phyloP scores from a whole-genome alignment of 2,797 vertebrate genomes.

The Limosa lapponica region DNA sequence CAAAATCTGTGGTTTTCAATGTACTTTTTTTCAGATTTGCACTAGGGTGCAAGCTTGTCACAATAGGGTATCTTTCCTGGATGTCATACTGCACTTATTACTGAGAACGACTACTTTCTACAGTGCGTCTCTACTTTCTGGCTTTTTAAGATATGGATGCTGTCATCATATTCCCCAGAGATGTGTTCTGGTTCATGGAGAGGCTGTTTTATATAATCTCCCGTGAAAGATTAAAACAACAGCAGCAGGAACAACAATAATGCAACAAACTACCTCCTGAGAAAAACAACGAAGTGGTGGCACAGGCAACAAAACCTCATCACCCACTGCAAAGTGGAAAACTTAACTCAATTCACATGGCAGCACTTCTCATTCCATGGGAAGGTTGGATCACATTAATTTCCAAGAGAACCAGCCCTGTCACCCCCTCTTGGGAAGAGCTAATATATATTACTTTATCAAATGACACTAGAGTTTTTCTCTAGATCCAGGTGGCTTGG shows the following conservation, averaged over 20 bases:
- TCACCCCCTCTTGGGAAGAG: not conserved
- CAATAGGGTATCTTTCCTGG: not conserved
- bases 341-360: accelerated
- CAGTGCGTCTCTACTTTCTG: not conserved
- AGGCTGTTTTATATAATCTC: conserved; percentile 59
- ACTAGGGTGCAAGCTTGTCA: conserved; percentile 19
- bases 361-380: not conserved
- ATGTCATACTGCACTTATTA: conserved; percentile 34
- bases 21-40: conserved; percentile 15
- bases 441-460: not conserved
- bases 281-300: not conserved
- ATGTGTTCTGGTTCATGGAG: conserved; percentile 54
- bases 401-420: not conserved
- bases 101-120: conserved; percentile 32
- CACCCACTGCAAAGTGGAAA: not conserved
- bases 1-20: not conserved
- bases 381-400: not conserved
- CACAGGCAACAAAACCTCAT: not conserved
- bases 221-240: conserved; percentile 43
- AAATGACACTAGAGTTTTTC: not conserved
- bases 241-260: conserved; percentile 21
- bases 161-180: conserved; percentile 55
- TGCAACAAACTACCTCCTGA: not conserved
- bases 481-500: not conserved
- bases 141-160: conserved; percentile 50